phyloP scores from a whole-genome alignment of 2,797 vertebrate species.

The Arctocebus calabarensis region DNA sequence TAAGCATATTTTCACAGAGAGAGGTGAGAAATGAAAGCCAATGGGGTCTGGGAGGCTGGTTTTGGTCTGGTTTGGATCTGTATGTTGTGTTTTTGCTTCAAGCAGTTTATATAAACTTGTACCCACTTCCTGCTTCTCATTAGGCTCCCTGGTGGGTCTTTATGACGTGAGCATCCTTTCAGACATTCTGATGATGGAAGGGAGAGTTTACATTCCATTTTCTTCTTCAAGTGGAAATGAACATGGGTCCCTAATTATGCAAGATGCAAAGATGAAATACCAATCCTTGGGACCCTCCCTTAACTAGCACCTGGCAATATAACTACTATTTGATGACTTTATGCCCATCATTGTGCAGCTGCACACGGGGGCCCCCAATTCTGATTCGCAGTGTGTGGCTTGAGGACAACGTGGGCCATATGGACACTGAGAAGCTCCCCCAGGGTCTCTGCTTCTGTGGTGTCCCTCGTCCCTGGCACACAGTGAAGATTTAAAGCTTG shows the following conservation, averaged over 20 bases:
- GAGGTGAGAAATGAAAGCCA: neutral
- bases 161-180: neutral
- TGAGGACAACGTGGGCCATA: neutral
- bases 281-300: neutral
- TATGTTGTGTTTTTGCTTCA: neutral
- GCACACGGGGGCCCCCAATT: neutral
- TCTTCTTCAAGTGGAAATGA: constrained; percentile 21
- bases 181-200: neutral
- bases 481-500: neutral
- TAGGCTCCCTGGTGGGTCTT: neutral
- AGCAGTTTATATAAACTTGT: neutral
- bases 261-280: neutral
- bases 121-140: neutral
- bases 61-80: neutral
- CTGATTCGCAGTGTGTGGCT: neutral
- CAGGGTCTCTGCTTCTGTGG: neutral
- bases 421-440: neutral
- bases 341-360: too few relatives aligned
- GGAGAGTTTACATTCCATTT: neutral
- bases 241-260: neutral
- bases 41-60: neutral
- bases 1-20: neutral
- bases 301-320: neutral
- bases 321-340: neutral
- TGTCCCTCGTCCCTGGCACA: neutral